Evolutionary conservation across 2,113 vertebrate genomes (phyloP).

Genomic region (Engraulis encrasicolus): DNA sequence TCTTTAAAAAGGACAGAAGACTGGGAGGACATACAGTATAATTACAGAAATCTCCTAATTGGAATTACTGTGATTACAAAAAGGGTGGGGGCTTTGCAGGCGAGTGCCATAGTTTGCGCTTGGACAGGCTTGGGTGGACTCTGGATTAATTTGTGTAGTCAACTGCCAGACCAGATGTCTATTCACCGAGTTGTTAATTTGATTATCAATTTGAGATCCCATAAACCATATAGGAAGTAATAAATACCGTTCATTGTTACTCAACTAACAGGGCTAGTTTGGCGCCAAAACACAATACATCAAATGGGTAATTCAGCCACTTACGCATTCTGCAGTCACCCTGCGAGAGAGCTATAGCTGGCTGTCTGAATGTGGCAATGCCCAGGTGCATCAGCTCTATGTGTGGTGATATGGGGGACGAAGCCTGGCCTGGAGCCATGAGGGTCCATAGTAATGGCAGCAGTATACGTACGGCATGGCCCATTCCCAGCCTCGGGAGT

Average conservation of each 20-base stretch:
- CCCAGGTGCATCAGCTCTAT: neutral
- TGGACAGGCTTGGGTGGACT: neutral
- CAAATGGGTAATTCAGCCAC: too few relatives aligned
- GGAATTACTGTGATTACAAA: neutral
- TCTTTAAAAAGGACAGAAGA: neutral
- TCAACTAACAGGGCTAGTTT: neutral
- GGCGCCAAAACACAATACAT: neutral
- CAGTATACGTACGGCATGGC: too few relatives aligned
- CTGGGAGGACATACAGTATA: neutral
- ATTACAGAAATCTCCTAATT: neutral
- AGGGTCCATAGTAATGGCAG: too few relatives aligned
- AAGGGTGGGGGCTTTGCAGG: too few relatives aligned
- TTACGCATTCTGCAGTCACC: too few relatives aligned
- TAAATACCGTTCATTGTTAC: neutral
- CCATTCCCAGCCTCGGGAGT: neutral
- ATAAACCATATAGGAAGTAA: neutral
- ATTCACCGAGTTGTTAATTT: neutral
- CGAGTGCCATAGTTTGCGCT: neutral
- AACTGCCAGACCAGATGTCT: neutral
- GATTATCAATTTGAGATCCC: neutral
- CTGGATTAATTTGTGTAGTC: neutral
- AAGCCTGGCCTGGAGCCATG: neutral
- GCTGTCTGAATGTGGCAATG: neutral
- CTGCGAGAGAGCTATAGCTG: too few relatives aligned
- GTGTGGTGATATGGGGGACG: neutral